Percentiles rank a stretch among this genome's conserved stretches.
Evolutionary conservation across 2,113 vertebrate genomes (phyloP).

Genomic region (Irena cyanogastra): DNA sequence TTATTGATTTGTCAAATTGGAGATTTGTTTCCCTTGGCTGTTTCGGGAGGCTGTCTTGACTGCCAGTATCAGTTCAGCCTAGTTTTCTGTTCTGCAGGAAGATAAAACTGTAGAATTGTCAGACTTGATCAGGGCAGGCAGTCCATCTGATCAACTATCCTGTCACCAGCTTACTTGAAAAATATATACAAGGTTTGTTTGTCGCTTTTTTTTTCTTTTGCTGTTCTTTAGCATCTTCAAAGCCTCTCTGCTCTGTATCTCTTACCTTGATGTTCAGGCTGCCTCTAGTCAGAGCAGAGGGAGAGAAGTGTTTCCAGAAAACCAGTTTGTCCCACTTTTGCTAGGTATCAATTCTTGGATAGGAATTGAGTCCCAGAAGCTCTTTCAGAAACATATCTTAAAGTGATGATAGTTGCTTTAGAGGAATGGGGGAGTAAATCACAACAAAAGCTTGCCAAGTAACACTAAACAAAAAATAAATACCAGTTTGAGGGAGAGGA

Average conservation of each 20-base stretch:
- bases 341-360: background rate
- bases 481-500: background rate
- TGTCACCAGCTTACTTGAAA: constrained; percentile 2
- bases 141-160: background rate
- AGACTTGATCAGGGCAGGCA: background rate
- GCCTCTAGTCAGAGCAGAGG: background rate
- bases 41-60: background rate
- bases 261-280: background rate
- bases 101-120: constrained; percentile 3
- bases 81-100: background rate
- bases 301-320: background rate
- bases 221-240: background rate
- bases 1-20: background rate
- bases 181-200: background rate
- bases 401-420: background rate
- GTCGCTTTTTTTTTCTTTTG: background rate
- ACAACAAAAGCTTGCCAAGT: background rate
- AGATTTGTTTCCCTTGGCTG: background rate
- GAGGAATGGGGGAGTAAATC: background rate
- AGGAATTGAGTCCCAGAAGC: background rate
- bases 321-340: background rate
- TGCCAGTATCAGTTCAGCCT: background rate
- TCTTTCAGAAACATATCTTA: background rate
- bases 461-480: background rate
- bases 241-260: background rate